Conservation (phyloP, 2,888 invertebrate species). For the Acholoe squamosa region DNA sequence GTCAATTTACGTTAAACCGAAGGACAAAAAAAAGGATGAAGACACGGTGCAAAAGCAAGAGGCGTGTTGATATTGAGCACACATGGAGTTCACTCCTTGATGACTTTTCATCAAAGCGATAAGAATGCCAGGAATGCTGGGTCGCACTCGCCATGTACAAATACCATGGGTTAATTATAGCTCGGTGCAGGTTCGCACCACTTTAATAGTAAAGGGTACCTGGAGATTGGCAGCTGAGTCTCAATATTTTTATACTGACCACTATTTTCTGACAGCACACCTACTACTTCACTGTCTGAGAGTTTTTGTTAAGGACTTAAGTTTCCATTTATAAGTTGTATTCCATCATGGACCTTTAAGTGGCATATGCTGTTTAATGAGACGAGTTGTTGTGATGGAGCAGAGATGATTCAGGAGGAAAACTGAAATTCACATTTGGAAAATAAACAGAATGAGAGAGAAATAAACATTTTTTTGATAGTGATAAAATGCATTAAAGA, state of each 20-base stretch:
- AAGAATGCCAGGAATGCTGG: neutral
- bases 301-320: too few relatives aligned
- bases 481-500: too few relatives aligned
- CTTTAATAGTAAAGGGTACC: neutral
- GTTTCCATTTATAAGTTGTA: too few relatives aligned
- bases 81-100: neutral
- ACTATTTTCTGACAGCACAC: neutral
- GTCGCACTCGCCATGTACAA: neutral
- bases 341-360: too few relatives aligned
- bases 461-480: too few relatives aligned
- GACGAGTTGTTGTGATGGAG: too few relatives aligned
- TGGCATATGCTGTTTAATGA: too few relatives aligned
- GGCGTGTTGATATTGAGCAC: neutral
- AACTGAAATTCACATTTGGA: too few relatives aligned
- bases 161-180: conserved; percentile 11
- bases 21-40: neutral
- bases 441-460: too few relatives aligned
- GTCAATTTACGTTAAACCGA: conserved; percentile 6
- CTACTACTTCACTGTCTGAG: too few relatives aligned
- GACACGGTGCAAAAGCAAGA: neutral
- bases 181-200: neutral
- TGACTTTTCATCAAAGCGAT: neutral
- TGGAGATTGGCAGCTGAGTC: neutral
- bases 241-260: neutral
- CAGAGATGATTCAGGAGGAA: too few relatives aligned